phyloP scores from a whole-genome alignment of 2,797 vertebrate genomes.

The Pangasius djambal region DNA sequence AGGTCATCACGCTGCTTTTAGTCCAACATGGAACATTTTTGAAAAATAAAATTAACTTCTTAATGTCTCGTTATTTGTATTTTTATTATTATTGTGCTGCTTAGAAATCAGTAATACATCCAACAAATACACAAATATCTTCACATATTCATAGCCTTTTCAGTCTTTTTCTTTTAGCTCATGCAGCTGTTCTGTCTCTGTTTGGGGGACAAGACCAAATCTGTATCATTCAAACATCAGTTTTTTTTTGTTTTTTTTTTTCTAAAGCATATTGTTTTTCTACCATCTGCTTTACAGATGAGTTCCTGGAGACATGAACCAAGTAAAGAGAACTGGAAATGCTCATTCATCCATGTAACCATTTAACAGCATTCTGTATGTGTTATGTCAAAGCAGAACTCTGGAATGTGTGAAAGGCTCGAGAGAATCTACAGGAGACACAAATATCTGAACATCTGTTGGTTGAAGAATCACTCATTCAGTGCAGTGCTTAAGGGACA shows the following conservation, averaged over 20 bases:
- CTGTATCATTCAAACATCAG: neutral
- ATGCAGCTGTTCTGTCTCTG: neutral
- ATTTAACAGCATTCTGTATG: slow-evolving; percentile 37
- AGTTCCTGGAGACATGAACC: slow-evolving; percentile 53
- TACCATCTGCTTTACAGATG: slow-evolving; percentile 69
- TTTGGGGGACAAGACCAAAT: neutral
- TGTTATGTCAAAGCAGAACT: slow-evolving; percentile 17
- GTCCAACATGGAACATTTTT: neutral
- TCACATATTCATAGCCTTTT: neutral
- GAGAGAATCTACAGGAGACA: slow-evolving; percentile 13
- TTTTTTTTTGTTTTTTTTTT: neutral
- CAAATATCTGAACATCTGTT: neutral
- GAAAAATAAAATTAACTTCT: neutral
- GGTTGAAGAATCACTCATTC: slow-evolving; percentile 17
- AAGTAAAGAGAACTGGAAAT: slow-evolving; percentile 47
- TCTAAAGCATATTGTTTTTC: slow-evolving; percentile 51
- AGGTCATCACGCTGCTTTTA: neutral
- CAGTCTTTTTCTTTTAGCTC: neutral
- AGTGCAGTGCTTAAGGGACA: neutral
- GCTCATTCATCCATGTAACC: slow-evolving; percentile 37
- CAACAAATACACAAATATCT: neutral
- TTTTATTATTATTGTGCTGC: neutral
- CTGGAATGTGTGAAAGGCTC: slow-evolving; percentile 17
- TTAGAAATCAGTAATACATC: neutral
- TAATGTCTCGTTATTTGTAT: neutral